Evolutionary conservation across 2,797 vertebrate genomes (phyloP).

Genomic region (Carcharodon carcharias): DNA sequence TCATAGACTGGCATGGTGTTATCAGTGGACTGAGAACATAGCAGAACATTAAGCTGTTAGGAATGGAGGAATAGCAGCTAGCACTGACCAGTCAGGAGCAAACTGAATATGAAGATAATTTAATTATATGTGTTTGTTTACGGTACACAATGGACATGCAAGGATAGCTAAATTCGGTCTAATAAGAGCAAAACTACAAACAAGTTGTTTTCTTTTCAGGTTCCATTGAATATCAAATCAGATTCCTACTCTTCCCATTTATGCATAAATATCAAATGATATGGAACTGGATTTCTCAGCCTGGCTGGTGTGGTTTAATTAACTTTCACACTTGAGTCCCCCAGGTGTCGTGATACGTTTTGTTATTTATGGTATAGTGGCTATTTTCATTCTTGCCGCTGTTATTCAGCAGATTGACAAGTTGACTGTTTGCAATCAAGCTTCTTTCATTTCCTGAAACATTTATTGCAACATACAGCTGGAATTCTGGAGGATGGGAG

Average conservation of each 20-base stretch:
- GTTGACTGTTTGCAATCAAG: not conserved
- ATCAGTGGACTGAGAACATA: not conserved
- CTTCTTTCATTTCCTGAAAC: constrained; percentile 1
- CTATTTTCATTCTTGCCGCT: not conserved
- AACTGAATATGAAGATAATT: not conserved
- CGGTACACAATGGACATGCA: not conserved
- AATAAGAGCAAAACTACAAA: not conserved
- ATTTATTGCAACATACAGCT: not conserved
- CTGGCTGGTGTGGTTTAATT: not conserved
- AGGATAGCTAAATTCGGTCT: not conserved
- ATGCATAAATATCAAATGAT: not conserved
- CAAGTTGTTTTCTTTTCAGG: not conserved
- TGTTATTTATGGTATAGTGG: not conserved
- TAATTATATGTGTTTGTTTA: not conserved
- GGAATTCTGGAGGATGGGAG: not conserved
- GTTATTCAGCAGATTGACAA: not conserved
- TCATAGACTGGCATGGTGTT: not conserved
- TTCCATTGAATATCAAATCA: not conserved
- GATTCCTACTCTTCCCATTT: not conserved
- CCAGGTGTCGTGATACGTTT: not conserved
- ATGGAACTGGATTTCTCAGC: not conserved
- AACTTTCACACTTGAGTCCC: not conserved
- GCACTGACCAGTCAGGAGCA: not conserved
- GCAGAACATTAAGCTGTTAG: not conserved
- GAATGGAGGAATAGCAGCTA: not conserved